These are phyloP conservation scores for Pollenia angustigena DNA, from an alignment of 2,888 invertebrate species.

Conservation along the genomic window DNA sequence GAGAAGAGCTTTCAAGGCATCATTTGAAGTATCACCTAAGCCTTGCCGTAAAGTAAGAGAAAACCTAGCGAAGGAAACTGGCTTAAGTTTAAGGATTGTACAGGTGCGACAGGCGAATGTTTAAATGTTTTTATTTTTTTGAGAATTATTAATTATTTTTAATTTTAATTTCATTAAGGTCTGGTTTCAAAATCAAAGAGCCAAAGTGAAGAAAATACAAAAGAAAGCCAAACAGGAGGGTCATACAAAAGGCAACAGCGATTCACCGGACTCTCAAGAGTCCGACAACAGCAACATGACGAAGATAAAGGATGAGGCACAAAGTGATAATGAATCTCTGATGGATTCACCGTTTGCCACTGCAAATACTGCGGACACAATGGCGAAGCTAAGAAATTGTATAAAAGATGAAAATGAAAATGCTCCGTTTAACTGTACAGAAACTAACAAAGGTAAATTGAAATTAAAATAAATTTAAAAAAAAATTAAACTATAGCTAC, in stretches of 20 bases:
- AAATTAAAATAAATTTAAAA: conserved; percentile 3
- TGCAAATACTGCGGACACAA: conserved; percentile 59
- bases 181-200: conserved; percentile 88
- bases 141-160: conserved; percentile 7
- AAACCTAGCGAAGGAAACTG: conserved; percentile 92
- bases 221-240: conserved; percentile 87
- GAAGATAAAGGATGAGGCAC: conserved; percentile 87
- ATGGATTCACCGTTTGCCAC: conserved; percentile 81
- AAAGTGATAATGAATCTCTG: conserved; percentile 85
- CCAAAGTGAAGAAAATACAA: conserved; percentile 88
- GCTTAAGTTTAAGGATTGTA: conserved; percentile 92
- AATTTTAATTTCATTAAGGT: conserved; percentile 83
- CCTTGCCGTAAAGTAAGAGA: conserved; percentile 93
- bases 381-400: conserved; percentile 73
- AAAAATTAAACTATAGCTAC: no score
- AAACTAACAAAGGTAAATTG: conserved; percentile 82
- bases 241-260: conserved; percentile 83
- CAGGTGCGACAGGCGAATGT: conserved; percentile 86
- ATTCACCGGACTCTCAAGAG: conserved; percentile 84
- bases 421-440: conserved; percentile 81
- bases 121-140: background rate
- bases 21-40: conserved; percentile 93
- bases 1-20: conserved; percentile 92
- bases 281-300: conserved; percentile 85
- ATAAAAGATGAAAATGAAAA: conserved; percentile 84